These are phyloP conservation scores for Sarcophaga carnaria DNA, from an alignment of 2,888 invertebrate species.

Conservation along the genomic window DNA sequence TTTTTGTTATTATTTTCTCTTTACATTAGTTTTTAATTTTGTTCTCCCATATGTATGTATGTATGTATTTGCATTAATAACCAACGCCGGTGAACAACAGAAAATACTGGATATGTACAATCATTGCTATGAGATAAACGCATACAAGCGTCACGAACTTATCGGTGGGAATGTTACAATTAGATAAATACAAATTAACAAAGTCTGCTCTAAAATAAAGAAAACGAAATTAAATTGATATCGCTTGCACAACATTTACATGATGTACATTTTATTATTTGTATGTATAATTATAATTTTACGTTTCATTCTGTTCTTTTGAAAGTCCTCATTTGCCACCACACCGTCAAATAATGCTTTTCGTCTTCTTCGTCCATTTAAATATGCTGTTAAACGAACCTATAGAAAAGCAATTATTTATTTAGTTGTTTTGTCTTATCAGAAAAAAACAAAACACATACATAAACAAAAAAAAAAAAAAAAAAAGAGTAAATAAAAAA, in stretches of 20 bases:
- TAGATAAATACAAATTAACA: slow-evolving; percentile 29
- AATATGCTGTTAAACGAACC: slow-evolving; percentile 37
- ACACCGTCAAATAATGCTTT: slow-evolving; percentile 29
- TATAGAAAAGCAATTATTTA: slow-evolving; percentile 46
- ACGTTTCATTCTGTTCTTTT: slow-evolving; percentile 15
- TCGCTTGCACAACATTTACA: slow-evolving; percentile 42
- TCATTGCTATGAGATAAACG: slow-evolving; percentile 57
- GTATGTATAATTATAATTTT: no score
- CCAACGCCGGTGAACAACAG: slow-evolving; percentile 56
- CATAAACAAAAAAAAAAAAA: slow-evolving; percentile 35
- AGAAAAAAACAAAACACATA: slow-evolving; percentile 40
- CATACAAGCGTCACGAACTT: slow-evolving; percentile 47
- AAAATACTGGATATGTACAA: slow-evolving; percentile 27
- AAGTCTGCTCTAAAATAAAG: neutral
- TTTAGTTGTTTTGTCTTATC: slow-evolving; percentile 67
- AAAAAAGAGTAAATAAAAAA: neutral
- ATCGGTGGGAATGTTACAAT: slow-evolving; percentile 56
- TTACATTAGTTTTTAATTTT: slow-evolving; percentile 6
- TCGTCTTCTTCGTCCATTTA: slow-evolving; percentile 25
- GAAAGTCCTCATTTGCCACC: slow-evolving; percentile 32
- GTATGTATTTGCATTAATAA: slow-evolving; percentile 56
- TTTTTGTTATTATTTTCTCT: slow-evolving; percentile 6
- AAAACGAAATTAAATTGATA: slow-evolving; percentile 25
- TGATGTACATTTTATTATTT: no score
- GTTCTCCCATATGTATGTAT: slow-evolving; percentile 26